Conservation (phyloP, 2,797 vertebrate species). For the Myotis planiceps region DNA sequence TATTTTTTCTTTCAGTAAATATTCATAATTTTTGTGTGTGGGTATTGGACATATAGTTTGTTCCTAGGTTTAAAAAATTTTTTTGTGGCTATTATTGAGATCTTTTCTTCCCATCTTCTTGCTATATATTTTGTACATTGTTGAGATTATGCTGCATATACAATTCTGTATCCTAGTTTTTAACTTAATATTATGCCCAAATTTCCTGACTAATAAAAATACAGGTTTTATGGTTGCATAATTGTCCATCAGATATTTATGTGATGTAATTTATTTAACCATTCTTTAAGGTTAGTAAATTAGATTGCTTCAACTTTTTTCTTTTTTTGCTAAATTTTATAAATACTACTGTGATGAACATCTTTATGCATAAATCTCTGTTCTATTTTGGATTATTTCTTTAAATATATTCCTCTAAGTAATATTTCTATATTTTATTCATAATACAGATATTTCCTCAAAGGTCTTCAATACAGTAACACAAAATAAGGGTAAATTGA, state of each 20-base stretch:
- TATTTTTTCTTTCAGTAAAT: not conserved
- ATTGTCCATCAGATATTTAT: conserved; percentile 34
- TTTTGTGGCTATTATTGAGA: not conserved
- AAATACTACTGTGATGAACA: not conserved
- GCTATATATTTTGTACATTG: not conserved
- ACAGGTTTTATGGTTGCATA: conserved; percentile 14
- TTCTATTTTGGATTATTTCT: conserved; percentile 42
- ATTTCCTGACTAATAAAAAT: conserved; percentile 47
- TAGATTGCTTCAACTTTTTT: not conserved
- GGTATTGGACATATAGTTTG: conserved; percentile 4
- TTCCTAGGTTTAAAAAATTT: not conserved
- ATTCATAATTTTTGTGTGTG: conserved; percentile 19
- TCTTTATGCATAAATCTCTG: conserved; percentile 15
- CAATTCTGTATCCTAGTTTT: conserved; percentile 27
- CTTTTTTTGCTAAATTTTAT: not conserved
- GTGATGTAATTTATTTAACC: not conserved
- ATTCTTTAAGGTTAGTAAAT: conserved; percentile 30
- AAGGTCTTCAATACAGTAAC: not conserved
- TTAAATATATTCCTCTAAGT: conserved; percentile 8
- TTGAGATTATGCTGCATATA: conserved; percentile 1
- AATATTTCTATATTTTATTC: not conserved
- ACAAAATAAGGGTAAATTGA: conserved; percentile 11
- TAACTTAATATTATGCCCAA: conserved; percentile 30
- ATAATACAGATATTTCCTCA: conserved; percentile 9
- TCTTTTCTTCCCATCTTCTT: conserved; percentile 20